These are phyloP conservation scores for Melanargia galathea DNA, from an alignment of 2,888 invertebrate species.

Conservation along the genomic window DNA sequence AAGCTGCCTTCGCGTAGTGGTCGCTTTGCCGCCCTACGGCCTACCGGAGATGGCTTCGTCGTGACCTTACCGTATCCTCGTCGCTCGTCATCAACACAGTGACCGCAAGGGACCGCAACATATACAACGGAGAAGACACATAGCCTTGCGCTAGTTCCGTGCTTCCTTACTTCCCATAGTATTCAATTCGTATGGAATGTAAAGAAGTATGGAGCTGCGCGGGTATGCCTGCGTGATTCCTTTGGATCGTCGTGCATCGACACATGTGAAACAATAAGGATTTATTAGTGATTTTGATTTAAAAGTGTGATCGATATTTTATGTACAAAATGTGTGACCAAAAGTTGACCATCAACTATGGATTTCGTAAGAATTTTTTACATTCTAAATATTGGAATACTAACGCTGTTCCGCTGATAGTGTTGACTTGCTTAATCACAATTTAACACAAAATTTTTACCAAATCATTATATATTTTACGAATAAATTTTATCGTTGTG, in stretches of 20 bases:
- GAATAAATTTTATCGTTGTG: no score
- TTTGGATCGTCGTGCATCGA: slow-evolving; percentile 40
- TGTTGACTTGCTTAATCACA: slow-evolving; percentile 19
- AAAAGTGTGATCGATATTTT: slow-evolving; percentile 31
- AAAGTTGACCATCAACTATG: slow-evolving; percentile 23
- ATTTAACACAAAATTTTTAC: slow-evolving; percentile 5
- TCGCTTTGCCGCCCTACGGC: slow-evolving; percentile 49
- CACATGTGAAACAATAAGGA: slow-evolving; percentile 31
- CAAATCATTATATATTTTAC: no score
- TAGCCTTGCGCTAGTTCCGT: slow-evolving; percentile 90
- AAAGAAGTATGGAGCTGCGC: slow-evolving; percentile 96
- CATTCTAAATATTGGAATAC: slow-evolving; percentile 14
- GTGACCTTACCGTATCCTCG: slow-evolving; percentile 26
- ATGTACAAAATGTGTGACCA: slow-evolving; percentile 25
- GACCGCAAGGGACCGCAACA: slow-evolving; percentile 42
- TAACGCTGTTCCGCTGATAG: slow-evolving; percentile 8
- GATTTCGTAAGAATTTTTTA: slow-evolving; percentile 34
- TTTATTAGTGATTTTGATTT: slow-evolving; percentile 32
- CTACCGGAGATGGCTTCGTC: slow-evolving; percentile 57
- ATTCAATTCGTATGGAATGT: slow-evolving; percentile 95
- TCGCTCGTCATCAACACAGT: slow-evolving; percentile 37
- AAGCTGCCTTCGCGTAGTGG: slow-evolving; percentile 46
- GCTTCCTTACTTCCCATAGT: slow-evolving; percentile 98
- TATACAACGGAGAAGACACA: slow-evolving; percentile 58
- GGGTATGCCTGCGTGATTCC: slow-evolving; percentile 68